Conservation (phyloP, 2,888 invertebrate genomes). For the Coelinius sp. region DNA sequence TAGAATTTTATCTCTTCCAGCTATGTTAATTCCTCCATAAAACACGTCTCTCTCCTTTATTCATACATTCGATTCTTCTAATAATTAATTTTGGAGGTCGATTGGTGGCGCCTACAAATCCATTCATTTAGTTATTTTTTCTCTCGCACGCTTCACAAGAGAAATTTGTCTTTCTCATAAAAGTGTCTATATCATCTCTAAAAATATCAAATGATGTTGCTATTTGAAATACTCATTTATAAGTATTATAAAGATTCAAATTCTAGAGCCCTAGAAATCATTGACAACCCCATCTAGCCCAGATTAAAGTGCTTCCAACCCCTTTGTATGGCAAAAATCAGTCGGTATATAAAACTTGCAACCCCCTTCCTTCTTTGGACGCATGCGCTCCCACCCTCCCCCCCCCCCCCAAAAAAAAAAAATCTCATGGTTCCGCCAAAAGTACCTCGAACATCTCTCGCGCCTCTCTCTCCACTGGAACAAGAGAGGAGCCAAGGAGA, state of each 20-base stretch:
- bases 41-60: background rate
- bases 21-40: background rate
- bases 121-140: background rate
- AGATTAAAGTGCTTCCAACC: too few species aligned
- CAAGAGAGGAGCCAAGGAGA: conserved; percentile 33
- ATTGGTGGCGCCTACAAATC: background rate
- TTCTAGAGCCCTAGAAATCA: background rate
- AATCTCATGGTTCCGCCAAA: too few species aligned
- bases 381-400: background rate
- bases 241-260: background rate
- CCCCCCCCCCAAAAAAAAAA: background rate
- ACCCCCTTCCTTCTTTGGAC: background rate
- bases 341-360: background rate
- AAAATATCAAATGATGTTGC: conserved; percentile 50
- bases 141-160: conserved; percentile 1
- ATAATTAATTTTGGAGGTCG: background rate
- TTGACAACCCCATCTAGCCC: conserved; percentile 1
- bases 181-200: conserved; percentile 55
- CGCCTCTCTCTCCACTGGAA: too few species aligned
- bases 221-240: background rate
- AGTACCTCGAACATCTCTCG: conserved; percentile 27
- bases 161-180: conserved; percentile 44
- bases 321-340: background rate
- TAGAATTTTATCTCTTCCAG: too few species aligned
- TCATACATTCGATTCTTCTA: background rate